These are phyloP conservation scores for Altica lythri DNA, from an alignment of 2,888 invertebrate genomes.

Conservation along the genomic window DNA sequence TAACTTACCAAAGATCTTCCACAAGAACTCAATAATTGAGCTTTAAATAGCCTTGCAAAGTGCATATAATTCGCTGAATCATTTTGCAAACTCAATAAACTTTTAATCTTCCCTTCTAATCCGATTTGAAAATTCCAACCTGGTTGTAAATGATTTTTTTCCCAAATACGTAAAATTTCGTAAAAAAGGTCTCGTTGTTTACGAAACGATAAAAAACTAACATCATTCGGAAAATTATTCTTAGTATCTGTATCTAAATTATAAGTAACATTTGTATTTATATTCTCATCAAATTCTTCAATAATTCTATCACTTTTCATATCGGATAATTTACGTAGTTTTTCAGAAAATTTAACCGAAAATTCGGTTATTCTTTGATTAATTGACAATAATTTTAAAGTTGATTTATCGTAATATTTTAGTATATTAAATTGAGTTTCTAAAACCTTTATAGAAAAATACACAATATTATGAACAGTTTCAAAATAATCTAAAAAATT, in stretches of 20 bases:
- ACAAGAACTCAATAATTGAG: slow-evolving; percentile 66
- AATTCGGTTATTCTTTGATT: slow-evolving; percentile 68
- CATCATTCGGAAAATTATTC: slow-evolving; percentile 75
- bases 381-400: slow-evolving; percentile 69
- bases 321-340: slow-evolving; percentile 36
- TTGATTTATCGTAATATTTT: slow-evolving; percentile 65
- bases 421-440: slow-evolving; percentile 64
- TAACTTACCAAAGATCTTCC: slow-evolving; percentile 39
- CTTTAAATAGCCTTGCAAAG: slow-evolving; percentile 75
- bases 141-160: slow-evolving; percentile 62
- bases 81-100: slow-evolving; percentile 62
- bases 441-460: slow-evolving; percentile 73
- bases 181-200: slow-evolving; percentile 89
- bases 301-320: slow-evolving; percentile 37
- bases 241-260: slow-evolving; percentile 84
- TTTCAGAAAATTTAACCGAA: slow-evolving; percentile 58
- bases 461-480: slow-evolving; percentile 71
- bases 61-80: slow-evolving; percentile 79
- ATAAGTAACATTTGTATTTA: slow-evolving; percentile 72
- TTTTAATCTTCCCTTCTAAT: slow-evolving; percentile 60
- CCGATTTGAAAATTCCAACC: slow-evolving; percentile 63
- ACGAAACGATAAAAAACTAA: slow-evolving; percentile 73
- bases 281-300: slow-evolving; percentile 28
- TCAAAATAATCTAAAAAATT: slow-evolving; percentile 53
- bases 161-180: slow-evolving; percentile 75